phyloP scores from a whole-genome alignment of 2,113 vertebrate species.

The Leptodactylus fuscus region DNA sequence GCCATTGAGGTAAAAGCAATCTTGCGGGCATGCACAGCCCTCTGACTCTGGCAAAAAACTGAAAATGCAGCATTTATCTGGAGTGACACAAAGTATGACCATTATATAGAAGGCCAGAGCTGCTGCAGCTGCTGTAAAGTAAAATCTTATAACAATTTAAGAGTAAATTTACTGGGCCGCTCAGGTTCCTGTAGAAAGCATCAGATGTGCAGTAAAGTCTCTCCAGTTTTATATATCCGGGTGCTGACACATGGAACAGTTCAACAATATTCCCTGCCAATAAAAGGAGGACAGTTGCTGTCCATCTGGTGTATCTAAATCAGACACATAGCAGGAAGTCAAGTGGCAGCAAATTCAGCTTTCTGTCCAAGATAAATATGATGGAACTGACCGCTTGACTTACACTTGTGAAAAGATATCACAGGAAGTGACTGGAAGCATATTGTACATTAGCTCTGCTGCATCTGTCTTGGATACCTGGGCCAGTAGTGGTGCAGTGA shows the following conservation, averaged over 20 bases:
- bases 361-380: slow-evolving; percentile 56
- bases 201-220: slow-evolving; percentile 52
- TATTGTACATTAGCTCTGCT: background rate
- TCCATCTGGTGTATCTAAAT: slow-evolving; percentile 54
- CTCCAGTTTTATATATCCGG: slow-evolving; percentile 56
- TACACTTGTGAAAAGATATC: slow-evolving; percentile 42
- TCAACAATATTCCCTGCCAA: slow-evolving; percentile 58
- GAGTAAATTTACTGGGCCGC: background rate
- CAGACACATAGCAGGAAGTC: slow-evolving; percentile 54
- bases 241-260: slow-evolving; percentile 62
- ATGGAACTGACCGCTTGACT: slow-evolving; percentile 23
- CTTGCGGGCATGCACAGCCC: background rate
- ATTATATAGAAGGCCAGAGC: slow-evolving; percentile 49
- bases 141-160: slow-evolving; percentile 53
- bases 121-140: slow-evolving; percentile 62
- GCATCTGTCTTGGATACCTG: background rate
- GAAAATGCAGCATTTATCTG: too few relatives aligned
- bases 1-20: background rate
- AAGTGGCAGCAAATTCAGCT: slow-evolving; percentile 50
- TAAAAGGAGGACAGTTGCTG: slow-evolving; percentile 58
- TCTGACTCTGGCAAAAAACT: background rate
- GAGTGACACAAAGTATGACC: background rate
- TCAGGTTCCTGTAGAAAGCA: slow-evolving; percentile 46
- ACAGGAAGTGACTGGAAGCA: slow-evolving; percentile 27
- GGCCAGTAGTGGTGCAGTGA: too few relatives aligned